These are phyloP conservation scores for Drosophila mulleri DNA, from an alignment of 2,888 invertebrate genomes.

Conservation along the genomic window DNA sequence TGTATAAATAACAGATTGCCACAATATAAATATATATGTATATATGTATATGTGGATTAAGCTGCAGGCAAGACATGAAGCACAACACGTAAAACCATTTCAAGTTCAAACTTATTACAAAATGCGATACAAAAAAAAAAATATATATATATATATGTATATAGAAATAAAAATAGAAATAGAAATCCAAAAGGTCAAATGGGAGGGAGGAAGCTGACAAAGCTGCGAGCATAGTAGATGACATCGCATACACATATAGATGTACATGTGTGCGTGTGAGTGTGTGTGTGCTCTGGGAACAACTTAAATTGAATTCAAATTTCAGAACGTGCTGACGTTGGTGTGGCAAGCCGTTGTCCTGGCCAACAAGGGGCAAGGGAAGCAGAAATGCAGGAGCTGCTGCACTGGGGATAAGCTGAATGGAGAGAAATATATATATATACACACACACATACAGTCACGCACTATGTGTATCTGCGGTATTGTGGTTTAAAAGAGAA, in stretches of 20 bases:
- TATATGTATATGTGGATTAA: not conserved
- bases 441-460: slow-evolving; percentile 3
- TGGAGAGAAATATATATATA: not conserved
- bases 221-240: slow-evolving; percentile 10
- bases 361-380: slow-evolving; percentile 8
- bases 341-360: slow-evolving; percentile 49
- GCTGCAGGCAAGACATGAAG: slow-evolving; percentile 15
- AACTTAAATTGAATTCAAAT: slow-evolving; percentile 73
- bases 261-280: slow-evolving; percentile 10
- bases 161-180: slow-evolving; percentile 45
- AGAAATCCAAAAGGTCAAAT: slow-evolving; percentile 60
- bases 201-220: slow-evolving; percentile 10
- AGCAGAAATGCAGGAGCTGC: not conserved
- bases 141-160: not conserved
- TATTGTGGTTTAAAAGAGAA: slow-evolving; percentile 43
- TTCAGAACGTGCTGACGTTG: slow-evolving; percentile 65
- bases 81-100: slow-evolving; percentile 49
- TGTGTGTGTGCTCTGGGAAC: slow-evolving; percentile 45
- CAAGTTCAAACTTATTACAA: slow-evolving; percentile 62
- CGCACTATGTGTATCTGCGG: slow-evolving; percentile 39
- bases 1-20: slow-evolving; percentile 33
- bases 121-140: slow-evolving; percentile 29
- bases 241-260: not conserved
- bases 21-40: not conserved
- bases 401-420: slow-evolving; percentile 38